Evolutionary conservation across 2,797 vertebrate genomes (phyloP).

Genomic region (Pseudomugil gertrudae): DNA sequence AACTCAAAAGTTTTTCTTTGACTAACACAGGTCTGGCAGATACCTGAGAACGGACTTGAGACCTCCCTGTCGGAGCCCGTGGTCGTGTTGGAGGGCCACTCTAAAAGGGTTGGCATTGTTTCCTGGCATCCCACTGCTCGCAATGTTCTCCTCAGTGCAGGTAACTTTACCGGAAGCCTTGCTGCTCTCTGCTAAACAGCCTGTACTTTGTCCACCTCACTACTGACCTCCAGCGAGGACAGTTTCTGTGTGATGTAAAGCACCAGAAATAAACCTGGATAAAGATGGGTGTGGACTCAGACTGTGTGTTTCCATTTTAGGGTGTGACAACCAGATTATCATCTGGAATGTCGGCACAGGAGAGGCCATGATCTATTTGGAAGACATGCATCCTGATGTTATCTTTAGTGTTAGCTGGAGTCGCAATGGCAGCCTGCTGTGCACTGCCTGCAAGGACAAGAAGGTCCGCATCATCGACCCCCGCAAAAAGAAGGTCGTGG

Average conservation of each 20-base stretch:
- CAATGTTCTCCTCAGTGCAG: slow-evolving; percentile 96
- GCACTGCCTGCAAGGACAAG: slow-evolving; percentile 98
- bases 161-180: slow-evolving; percentile 68
- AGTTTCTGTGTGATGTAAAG: slow-evolving; percentile 35
- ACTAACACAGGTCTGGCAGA: slow-evolving; percentile 92
- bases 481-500: slow-evolving; percentile 89
- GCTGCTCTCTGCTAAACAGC: background rate
- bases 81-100: slow-evolving; percentile 95
- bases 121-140: slow-evolving; percentile 96
- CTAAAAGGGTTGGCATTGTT: slow-evolving; percentile 96
- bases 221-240: slow-evolving; percentile 58
- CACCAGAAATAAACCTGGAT: slow-evolving; percentile 53
- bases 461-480: slow-evolving; percentile 96
- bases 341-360: slow-evolving; percentile 98
- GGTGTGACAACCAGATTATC: slow-evolving; percentile 92
- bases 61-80: slow-evolving; percentile 90
- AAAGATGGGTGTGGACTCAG: slow-evolving; percentile 28
- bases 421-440: slow-evolving; percentile 92
- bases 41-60: slow-evolving; percentile 93
- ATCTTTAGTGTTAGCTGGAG: slow-evolving; percentile 98
- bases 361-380: slow-evolving; percentile 91
- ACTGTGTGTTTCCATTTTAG: slow-evolving; percentile 73
- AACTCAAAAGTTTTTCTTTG: background rate
- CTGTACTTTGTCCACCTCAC: slow-evolving; percentile 38
- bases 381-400: slow-evolving; percentile 96